phyloP scores from a whole-genome alignment of 2,888 invertebrate species.

The Mythimna albipuncta region DNA sequence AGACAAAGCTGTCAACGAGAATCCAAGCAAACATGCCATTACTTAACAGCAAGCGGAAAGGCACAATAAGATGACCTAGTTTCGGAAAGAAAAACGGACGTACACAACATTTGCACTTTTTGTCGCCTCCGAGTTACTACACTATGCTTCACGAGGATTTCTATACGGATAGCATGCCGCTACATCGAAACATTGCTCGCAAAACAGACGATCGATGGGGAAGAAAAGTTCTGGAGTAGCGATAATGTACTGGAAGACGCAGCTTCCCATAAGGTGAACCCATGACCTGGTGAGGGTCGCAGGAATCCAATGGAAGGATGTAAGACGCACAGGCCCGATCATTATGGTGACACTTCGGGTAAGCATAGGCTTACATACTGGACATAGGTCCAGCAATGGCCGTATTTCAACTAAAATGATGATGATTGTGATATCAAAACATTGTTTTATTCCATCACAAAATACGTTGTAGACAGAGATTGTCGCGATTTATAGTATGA shows the following conservation, averaged over 20 bases:
- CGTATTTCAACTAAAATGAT: too few relatives aligned
- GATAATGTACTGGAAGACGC: too few relatives aligned
- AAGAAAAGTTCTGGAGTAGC: too few relatives aligned
- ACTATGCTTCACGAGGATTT: slow-evolving; percentile 37
- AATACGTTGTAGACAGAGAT: slow-evolving; percentile 13
- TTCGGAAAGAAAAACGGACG: slow-evolving; percentile 66
- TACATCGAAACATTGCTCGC: slow-evolving; percentile 12
- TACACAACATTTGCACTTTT: slow-evolving; percentile 72
- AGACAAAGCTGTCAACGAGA: slow-evolving; percentile 52
- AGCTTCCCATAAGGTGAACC: too few relatives aligned
- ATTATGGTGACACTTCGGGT: too few relatives aligned
- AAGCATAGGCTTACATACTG: too few relatives aligned
- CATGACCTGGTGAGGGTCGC: too few relatives aligned
- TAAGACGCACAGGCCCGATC: too few relatives aligned
- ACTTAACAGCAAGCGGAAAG: slow-evolving; percentile 66
- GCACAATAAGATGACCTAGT: slow-evolving; percentile 73
- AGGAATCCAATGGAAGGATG: too few relatives aligned
- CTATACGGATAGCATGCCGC: slow-evolving; percentile 34
- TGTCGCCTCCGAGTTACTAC: slow-evolving; percentile 59
- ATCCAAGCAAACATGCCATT: slow-evolving; percentile 60
- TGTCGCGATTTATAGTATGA: slow-evolving; percentile 14
- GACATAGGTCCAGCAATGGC: too few relatives aligned
- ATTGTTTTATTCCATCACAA: slow-evolving; percentile 26
- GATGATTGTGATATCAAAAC: slow-evolving; percentile 4
- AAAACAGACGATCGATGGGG: too few relatives aligned